A percentile compares a stretch with the other conserved stretches of the same genome.
phyloP scores from a whole-genome alignment of 2,113 vertebrate genomes.

The Phaethon lepturus region DNA sequence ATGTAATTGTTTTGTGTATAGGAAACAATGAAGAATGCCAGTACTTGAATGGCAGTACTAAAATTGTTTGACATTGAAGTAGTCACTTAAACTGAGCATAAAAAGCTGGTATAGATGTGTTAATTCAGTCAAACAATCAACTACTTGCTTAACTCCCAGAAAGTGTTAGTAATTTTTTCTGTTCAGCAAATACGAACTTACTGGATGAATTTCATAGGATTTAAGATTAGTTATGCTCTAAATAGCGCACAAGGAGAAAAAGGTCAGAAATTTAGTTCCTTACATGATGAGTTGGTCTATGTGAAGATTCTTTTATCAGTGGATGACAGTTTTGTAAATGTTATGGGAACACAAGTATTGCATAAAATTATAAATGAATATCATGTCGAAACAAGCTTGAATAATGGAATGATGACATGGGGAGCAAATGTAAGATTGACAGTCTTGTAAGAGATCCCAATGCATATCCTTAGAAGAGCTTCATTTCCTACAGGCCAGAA shows the following conservation, averaged over 20 bases:
- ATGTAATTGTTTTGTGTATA: slow-evolving; percentile 29
- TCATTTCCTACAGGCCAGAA: background rate
- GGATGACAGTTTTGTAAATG: background rate
- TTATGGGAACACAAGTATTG: background rate
- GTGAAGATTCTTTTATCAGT: background rate
- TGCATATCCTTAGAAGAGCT: background rate
- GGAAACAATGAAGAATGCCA: slow-evolving; percentile 31
- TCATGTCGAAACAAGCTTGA: background rate
- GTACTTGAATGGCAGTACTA: slow-evolving; percentile 26
- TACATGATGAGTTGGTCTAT: background rate
- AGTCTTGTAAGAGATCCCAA: background rate
- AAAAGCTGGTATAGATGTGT: slow-evolving; percentile 44
- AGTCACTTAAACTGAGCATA: slow-evolving; percentile 41
- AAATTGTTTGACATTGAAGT: slow-evolving; percentile 64
- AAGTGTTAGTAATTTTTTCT: background rate
- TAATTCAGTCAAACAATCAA: slow-evolving; percentile 1
- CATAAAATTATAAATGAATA: background rate
- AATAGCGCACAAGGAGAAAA: background rate
- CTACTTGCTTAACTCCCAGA: background rate
- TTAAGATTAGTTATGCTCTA: background rate
- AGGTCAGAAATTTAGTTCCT: background rate
- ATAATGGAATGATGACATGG: background rate
- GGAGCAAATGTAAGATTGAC: background rate
- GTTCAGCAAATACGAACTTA: background rate
- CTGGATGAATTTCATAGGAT: background rate